A percentile compares a stretch with the other conserved stretches of the same genome.
phyloP scores from a whole-genome alignment of 2,113 vertebrate species.

The Nothoprocta pentlandii region DNA sequence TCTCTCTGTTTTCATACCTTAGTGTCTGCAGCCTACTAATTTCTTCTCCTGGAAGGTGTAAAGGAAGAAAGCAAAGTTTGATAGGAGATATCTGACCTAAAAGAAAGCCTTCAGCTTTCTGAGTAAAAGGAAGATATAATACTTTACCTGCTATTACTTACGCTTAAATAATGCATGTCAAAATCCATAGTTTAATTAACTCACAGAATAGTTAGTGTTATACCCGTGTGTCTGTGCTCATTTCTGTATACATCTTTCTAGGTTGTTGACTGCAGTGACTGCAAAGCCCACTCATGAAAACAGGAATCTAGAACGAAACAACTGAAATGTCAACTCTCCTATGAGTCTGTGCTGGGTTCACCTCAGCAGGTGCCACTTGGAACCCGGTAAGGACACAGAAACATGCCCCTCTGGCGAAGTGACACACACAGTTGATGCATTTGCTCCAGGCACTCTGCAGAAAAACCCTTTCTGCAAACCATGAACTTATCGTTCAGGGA shows the following conservation, averaged over 20 bases:
- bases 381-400: not conserved
- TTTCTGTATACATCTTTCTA: not conserved
- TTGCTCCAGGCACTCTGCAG: not conserved
- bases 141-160: no score
- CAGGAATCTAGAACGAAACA: not conserved
- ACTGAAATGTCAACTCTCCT: not conserved
- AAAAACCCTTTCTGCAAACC: not conserved
- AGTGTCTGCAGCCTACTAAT: no score
- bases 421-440: not conserved
- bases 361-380: not conserved
- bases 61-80: not conserved
- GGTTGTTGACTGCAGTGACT: not conserved
- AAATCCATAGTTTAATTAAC: not conserved
- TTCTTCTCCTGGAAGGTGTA: not conserved
- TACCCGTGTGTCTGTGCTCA: not conserved
- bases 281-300: not conserved
- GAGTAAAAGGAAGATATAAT: not conserved
- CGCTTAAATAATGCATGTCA: not conserved
- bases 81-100: not conserved
- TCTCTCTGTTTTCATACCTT: not conserved
- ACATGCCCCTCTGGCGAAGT: not conserved
- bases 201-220: no score
- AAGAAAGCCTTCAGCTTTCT: not conserved
- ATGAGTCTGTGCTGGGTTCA: not conserved
- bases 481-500: not conserved